Conservation (phyloP, 2,113 vertebrate species). For the Alethe diademata region DNA sequence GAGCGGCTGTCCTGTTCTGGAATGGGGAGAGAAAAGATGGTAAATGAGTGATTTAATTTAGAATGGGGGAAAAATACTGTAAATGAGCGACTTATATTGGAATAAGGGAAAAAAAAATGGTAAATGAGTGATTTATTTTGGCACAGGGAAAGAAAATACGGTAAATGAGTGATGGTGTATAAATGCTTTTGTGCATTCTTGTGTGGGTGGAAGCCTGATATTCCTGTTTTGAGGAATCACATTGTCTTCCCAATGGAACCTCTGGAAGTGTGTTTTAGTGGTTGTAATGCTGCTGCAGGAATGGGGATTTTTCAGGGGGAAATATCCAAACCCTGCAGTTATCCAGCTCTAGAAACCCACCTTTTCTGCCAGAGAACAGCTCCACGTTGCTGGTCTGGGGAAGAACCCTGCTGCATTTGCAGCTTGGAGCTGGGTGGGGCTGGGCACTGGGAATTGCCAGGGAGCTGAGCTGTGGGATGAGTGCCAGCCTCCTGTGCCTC, state of each 20-base stretch:
- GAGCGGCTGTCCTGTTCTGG: neutral
- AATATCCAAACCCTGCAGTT: neutral
- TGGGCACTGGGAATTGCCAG: neutral
- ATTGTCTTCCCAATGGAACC: neutral
- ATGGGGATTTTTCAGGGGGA: neutral
- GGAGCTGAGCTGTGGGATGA: neutral
- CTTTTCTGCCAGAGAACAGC: neutral
- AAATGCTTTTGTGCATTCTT: neutral
- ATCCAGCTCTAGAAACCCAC: neutral
- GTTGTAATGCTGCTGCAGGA: neutral
- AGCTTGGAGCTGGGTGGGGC: neutral
- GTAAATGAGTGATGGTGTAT: neutral
- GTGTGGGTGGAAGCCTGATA: neutral
- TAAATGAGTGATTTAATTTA: neutral
- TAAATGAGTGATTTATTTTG: neutral
- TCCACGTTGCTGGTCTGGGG: neutral
- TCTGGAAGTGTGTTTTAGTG: neutral
- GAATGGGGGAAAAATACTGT: neutral
- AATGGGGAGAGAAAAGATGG: neutral
- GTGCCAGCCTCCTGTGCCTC: neutral
- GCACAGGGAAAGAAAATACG: neutral
- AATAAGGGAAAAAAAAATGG: neutral
- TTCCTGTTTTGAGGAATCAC: neutral
- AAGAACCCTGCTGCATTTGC: neutral
- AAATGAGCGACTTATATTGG: neutral